Conservation (phyloP, 1,140 invertebrate genomes). For the Myzus persicae region DNA sequence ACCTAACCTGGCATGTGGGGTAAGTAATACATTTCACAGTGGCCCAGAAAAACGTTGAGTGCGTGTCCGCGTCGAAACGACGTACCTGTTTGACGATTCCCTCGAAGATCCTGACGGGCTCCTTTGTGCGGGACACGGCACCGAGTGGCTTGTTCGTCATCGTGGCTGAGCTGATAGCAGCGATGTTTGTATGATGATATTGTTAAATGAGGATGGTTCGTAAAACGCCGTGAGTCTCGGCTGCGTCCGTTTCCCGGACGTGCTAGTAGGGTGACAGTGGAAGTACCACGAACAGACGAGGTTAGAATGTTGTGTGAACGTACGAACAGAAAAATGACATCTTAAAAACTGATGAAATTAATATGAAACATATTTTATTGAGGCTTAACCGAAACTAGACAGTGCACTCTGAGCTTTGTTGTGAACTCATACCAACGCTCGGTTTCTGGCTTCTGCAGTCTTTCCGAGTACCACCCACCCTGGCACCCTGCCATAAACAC, state of each 20-base stretch:
- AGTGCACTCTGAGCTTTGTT: too few species aligned
- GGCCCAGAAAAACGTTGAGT: background rate
- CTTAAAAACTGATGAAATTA: too few species aligned
- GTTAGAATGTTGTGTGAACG: too few species aligned
- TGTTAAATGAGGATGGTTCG: background rate
- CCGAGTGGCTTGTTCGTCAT: conserved; percentile 54
- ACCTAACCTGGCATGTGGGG: background rate
- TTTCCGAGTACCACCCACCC: too few species aligned
- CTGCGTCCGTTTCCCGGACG: background rate
- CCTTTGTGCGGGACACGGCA: conserved; percentile 40
- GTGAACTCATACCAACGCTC: too few species aligned
- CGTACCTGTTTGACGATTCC: conserved; percentile 54
- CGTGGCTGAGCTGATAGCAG: background rate
- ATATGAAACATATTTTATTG: too few species aligned
- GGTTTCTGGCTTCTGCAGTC: too few species aligned
- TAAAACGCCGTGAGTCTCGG: conserved; percentile 2
- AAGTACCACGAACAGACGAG: too few species aligned
- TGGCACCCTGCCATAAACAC: too few species aligned
- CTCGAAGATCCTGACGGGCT: conserved; percentile 41
- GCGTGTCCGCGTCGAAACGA: background rate
- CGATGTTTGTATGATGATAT: background rate
- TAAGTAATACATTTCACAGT: too few species aligned
- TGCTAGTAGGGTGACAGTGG: conserved; percentile 9
- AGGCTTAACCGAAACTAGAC: too few species aligned
- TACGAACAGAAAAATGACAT: too few species aligned